A percentile compares a stretch with the other conserved stretches of the same genome.
Conservation (phyloP, 2,888 invertebrate species). For the Agrilus biguttatus region DNA sequence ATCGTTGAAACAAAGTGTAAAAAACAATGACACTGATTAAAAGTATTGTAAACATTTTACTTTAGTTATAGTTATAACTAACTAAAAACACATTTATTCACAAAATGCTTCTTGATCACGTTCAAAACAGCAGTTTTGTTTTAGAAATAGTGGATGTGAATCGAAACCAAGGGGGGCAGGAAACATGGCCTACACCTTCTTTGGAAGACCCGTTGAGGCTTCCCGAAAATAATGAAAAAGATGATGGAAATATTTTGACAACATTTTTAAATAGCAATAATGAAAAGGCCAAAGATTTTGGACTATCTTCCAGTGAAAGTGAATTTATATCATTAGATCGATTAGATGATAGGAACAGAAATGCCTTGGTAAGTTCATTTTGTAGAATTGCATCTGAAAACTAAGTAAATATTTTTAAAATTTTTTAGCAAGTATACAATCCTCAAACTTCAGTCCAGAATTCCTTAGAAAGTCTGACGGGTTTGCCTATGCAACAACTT, state of each 20-base stretch:
- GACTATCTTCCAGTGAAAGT: conserved; percentile 27
- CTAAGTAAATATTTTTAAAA: background rate
- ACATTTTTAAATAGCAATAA: conserved; percentile 23
- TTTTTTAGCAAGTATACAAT: conserved; percentile 26
- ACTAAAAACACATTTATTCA: no score
- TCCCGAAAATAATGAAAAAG: conserved; percentile 16
- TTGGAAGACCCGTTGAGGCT: conserved; percentile 27
- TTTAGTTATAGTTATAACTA: no score
- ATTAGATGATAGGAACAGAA: conserved; percentile 23
- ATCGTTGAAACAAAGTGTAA: no score
- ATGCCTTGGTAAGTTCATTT: conserved; percentile 21
- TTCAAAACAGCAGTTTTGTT: no score
- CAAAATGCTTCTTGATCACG: no score
- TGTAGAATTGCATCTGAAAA: background rate
- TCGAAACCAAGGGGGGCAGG: no score
- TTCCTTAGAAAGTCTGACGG: conserved; percentile 23
- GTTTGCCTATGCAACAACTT: conserved; percentile 33
- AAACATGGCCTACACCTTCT: conserved; percentile 18
- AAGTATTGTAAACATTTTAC: no score
- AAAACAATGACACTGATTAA: no score
- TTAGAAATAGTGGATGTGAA: no score
- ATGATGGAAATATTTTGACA: conserved; percentile 22
- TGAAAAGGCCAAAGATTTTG: conserved; percentile 27
- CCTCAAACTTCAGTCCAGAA: conserved; percentile 13
- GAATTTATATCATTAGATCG: conserved; percentile 29